Conservation (phyloP, 2,113 vertebrate species). For the Ovis canadensis region DNA sequence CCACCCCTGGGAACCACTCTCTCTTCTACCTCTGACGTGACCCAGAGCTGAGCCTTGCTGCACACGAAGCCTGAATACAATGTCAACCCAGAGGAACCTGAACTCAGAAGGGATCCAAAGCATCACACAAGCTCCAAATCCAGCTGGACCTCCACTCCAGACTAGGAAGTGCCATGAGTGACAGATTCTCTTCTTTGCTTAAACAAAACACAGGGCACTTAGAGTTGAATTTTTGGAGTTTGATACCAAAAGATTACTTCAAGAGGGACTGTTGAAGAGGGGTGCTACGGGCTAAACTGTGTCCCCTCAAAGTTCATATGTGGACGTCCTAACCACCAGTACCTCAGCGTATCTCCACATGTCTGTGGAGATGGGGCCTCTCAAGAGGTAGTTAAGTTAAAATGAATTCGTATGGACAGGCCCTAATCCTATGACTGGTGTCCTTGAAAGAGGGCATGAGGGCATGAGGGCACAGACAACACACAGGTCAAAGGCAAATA, state of each 20-base stretch:
- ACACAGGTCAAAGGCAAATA: background rate
- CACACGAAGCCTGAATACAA: background rate
- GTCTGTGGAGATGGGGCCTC: background rate
- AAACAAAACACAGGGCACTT: background rate
- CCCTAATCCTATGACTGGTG: background rate
- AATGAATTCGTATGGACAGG: background rate
- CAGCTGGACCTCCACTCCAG: background rate
- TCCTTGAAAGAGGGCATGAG: background rate
- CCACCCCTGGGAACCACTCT: background rate
- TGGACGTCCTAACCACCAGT: background rate
- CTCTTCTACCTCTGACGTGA: background rate
- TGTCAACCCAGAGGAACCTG: background rate
- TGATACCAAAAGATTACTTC: background rate
- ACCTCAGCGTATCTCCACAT: background rate
- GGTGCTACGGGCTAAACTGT: background rate
- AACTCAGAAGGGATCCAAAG: background rate
- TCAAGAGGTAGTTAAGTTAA: background rate
- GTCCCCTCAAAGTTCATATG: background rate
- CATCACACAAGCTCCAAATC: fast-evolving
- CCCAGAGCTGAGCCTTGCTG: background rate
- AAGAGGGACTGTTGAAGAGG: background rate
- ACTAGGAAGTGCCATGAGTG: background rate
- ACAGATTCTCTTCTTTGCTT: background rate
- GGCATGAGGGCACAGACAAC: background rate
- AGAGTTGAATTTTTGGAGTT: background rate